phyloP scores from a whole-genome alignment of 2,888 invertebrate genomes.

The Nesidiocoris tenuis region DNA sequence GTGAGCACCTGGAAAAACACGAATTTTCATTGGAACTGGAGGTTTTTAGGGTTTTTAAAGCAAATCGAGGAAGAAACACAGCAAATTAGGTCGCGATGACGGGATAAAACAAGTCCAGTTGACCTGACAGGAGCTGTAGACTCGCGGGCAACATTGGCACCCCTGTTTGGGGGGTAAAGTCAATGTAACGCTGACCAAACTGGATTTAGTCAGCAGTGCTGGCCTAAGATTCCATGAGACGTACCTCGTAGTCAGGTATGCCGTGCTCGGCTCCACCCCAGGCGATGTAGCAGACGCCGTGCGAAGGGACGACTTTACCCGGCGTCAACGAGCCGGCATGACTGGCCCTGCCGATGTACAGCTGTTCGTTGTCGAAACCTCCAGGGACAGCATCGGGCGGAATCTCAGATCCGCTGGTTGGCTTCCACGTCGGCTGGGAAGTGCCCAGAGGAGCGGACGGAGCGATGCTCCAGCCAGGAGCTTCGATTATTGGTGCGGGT shows the following conservation, averaged over 20 bases:
- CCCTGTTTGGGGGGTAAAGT: too few relatives aligned
- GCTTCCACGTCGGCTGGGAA: constrained; percentile 60
- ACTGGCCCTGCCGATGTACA: constrained; percentile 68
- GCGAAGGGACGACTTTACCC: constrained; percentile 72
- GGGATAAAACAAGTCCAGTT: too few relatives aligned
- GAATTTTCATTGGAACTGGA: too few relatives aligned
- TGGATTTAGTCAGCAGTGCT: too few relatives aligned
- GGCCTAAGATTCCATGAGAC: background rate
- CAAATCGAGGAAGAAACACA: background rate
- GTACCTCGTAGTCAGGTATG: constrained; percentile 68
- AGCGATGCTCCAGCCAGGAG: constrained; percentile 43
- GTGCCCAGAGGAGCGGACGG: constrained; percentile 53
- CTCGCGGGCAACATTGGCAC: too few relatives aligned
- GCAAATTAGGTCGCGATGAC: too few relatives aligned
- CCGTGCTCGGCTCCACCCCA: constrained; percentile 76
- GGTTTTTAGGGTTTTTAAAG: too few relatives aligned
- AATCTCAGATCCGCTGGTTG: constrained; percentile 65
- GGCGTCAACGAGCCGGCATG: constrained; percentile 75
- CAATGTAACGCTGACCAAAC: too few relatives aligned
- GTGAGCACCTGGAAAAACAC: constrained; percentile 54
- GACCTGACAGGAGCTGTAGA: too few relatives aligned
- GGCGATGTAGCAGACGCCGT: constrained; percentile 68
- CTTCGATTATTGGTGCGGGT: constrained; percentile 13
- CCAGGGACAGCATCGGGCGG: constrained; percentile 75
- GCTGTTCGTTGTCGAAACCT: constrained; percentile 64